Conservation (phyloP, 2,113 vertebrate genomes). For the Pterophyllum scalare region DNA sequence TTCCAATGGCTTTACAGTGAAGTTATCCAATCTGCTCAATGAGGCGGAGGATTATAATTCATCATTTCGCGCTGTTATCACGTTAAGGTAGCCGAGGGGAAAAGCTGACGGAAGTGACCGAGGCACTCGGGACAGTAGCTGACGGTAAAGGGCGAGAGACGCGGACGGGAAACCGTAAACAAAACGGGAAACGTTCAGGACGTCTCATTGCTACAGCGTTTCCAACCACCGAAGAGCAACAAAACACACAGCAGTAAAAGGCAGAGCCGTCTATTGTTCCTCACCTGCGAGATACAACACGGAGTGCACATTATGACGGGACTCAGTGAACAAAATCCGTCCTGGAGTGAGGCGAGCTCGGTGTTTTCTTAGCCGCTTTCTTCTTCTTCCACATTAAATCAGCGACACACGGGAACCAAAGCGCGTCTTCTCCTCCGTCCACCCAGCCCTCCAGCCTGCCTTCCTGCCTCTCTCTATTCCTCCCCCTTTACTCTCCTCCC, state of each 20-base stretch:
- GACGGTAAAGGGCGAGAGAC: not conserved
- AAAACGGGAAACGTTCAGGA: not conserved
- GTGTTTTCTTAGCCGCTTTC: constrained; percentile 16
- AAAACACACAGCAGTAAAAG: not conserved
- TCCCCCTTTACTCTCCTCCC: constrained; percentile 27
- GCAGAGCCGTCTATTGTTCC: constrained; percentile 26
- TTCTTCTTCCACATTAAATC: constrained; percentile 37
- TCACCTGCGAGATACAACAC: constrained; percentile 82
- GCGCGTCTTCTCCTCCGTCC: constrained; percentile 29
- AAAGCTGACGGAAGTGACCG: not conserved
- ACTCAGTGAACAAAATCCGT: constrained; percentile 7
- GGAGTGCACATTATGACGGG: constrained; percentile 67
- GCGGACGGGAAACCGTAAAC: not conserved
- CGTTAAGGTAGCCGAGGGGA: not conserved
- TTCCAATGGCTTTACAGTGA: not conserved
- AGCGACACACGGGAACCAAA: constrained; percentile 19
- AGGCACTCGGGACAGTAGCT: not conserved
- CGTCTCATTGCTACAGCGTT: not conserved
- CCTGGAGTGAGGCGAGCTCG: not conserved
- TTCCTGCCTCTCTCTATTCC: not conserved
- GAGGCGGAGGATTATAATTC: not conserved
- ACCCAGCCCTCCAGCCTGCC: not conserved
- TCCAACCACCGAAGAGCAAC: not conserved
- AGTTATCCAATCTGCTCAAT: not conserved
- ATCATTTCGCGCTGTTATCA: not conserved